phyloP scores from a whole-genome alignment of 2,113 vertebrate genomes.

The Syrrhaptes paradoxus region DNA sequence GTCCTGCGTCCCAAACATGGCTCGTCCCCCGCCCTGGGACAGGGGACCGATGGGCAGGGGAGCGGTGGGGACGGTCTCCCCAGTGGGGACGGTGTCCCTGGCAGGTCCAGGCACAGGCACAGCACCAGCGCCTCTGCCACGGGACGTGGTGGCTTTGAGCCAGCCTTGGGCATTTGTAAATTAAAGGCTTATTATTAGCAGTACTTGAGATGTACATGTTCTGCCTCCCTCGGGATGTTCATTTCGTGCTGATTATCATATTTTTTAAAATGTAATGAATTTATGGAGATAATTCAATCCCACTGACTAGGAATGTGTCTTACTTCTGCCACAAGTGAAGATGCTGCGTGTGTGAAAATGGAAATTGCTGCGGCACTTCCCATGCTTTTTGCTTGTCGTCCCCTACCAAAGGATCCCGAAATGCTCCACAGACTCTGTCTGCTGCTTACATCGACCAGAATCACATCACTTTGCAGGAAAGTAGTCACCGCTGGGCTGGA shows the following conservation, averaged over 20 bases:
- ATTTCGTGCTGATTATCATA: slow-evolving; percentile 67
- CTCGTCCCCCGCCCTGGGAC: accelerated
- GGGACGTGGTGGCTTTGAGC: not conserved
- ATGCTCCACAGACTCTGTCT: slow-evolving; percentile 40
- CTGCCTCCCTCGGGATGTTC: slow-evolving; percentile 50
- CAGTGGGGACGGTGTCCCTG: accelerated
- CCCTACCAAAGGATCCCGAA: not conserved
- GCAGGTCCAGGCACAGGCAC: not conserved
- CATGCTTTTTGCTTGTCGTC: not conserved
- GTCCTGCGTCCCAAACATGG: not conserved
- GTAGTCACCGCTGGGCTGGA: slow-evolving; percentile 12
- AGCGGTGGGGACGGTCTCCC: no score
- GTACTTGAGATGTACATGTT: slow-evolving; percentile 64
- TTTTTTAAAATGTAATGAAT: slow-evolving; percentile 69
- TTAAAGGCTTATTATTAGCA: slow-evolving; percentile 66
- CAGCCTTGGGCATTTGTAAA: slow-evolving; percentile 60
- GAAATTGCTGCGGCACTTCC: slow-evolving; percentile 57
- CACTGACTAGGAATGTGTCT: slow-evolving; percentile 48
- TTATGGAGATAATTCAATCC: slow-evolving; percentile 69
- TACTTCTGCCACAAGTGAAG: slow-evolving; percentile 47
- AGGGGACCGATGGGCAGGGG: accelerated
- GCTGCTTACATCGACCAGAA: not conserved
- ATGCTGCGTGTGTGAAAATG: slow-evolving; percentile 50
- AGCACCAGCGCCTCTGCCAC: not conserved
- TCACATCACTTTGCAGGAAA: not conserved